Evolutionary conservation across 2,888 invertebrate species (phyloP), one percentile per base, ranked within the genome.

Genomic region (Lycaena phlaeas): DNA sequence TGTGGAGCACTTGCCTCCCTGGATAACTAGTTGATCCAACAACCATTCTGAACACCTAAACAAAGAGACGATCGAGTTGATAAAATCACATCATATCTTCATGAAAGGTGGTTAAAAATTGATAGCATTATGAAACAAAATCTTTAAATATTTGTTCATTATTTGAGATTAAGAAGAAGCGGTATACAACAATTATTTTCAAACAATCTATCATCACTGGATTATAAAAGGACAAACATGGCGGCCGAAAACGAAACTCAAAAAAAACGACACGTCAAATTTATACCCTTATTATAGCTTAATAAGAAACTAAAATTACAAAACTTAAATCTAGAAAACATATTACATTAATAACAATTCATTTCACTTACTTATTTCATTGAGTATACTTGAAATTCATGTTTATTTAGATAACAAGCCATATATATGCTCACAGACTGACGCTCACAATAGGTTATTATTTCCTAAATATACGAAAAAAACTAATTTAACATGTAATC

Each of bases 1-100:
- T 91, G 77, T 85, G 82, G 63, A 86, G 85, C 68, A 82, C 84
- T 76, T 87, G 86, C 77, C 87, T 86, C 68, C 84, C 79, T 61
- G 79, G 82, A 59, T 77, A 78, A 43, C 72, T 59, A 58, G 81
- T 70, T 60, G 82, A 79, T 59, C 79, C 84, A 74, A 84, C 82
- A 77, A 84, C 84, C 84, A 84, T 84, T 64, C 78, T 84, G 82
- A 72, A 71, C 64, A 75, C 70, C 82, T 82, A 70, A 73, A 78
- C 81, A 82, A 84, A 82, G 69, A 78, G 17, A 40, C 26, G 14
- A 31, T 40, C 17, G 12, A 25, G 31, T 17, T 31, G 9, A 12
- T 34, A 40, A 25, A 25, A 27, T 4, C 22, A 34, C 34, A 12
- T 6, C 9, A 22, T 12, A 12, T 11, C 18, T 12, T 12, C 9